A percentile compares a stretch with the other conserved stretches of the same genome.
phyloP scores from a whole-genome alignment of 2,113 vertebrate genomes.

The Menidia beryllina region DNA sequence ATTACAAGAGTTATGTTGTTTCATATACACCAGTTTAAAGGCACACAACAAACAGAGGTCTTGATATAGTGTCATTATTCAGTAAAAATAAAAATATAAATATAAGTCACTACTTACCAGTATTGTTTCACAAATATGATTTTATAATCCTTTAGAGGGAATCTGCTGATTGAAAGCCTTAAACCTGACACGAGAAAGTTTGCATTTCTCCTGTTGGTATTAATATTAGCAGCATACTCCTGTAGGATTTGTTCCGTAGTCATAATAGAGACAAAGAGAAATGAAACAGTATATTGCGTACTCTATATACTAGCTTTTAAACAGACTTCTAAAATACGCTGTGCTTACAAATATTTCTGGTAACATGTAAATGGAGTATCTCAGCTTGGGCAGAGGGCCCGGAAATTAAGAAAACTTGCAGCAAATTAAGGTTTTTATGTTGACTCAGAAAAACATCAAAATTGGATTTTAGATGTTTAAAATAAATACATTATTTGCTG shows the following conservation, averaged over 20 bases:
- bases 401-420: too few relatives aligned
- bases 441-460: slow-evolving; percentile 4
- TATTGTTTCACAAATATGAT: slow-evolving; percentile 16
- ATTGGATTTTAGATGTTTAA: background rate
- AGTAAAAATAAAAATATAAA: background rate
- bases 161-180: slow-evolving; percentile 7
- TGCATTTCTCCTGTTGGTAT: background rate
- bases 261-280: too few relatives aligned
- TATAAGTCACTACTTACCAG: slow-evolving; percentile 2
- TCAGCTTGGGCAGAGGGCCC: background rate
- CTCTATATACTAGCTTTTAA: background rate
- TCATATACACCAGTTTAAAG: too few relatives aligned
- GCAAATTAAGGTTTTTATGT: background rate
- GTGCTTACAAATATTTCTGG: background rate
- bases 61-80: background rate
- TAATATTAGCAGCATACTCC: too few relatives aligned
- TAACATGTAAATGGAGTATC: background rate
- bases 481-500: background rate
- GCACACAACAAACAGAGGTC: too few relatives aligned
- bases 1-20: background rate
- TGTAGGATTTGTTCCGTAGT: too few relatives aligned
- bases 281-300: too few relatives aligned
- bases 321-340: background rate
- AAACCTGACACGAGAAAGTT: background rate
- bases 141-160: slow-evolving; percentile 24